Base-by-base conservation (phyloP, 2,888 invertebrate genomes). In the Melangyna quadrimaculata region DNA sequence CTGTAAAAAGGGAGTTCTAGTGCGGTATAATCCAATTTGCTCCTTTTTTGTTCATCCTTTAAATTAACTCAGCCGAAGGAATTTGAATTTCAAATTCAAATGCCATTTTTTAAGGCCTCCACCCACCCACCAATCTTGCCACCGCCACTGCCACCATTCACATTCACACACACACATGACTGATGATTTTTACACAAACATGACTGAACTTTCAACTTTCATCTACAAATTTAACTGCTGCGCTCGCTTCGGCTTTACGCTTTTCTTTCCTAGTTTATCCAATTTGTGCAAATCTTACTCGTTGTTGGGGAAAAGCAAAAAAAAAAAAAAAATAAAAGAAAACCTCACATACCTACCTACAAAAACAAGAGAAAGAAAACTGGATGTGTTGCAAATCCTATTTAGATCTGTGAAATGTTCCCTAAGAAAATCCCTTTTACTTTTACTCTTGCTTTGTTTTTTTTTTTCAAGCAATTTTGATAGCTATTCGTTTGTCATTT, bases 321-420 rank as follows among this genome's bases (percentile, higher is more conserved):
- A n/a, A n/a, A n/a, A n/a, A n/a, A n/a, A n/a, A n/a, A n/a, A n/a
- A n/a, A n/a, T n/a, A n/a, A n/a, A 71, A 37, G 9, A 22, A 19
- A 40, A 45, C 35, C 7, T 5, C 12, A 48, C 17, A 55, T 17
- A 61, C n/a, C n/a, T n/a, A n/a, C n/a, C n/a, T n/a, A n/a, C n/a
- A n/a, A n/a, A n/a, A n/a, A n/a, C n/a, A n/a, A n/a, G 24, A n/a
- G 14, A 65, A 77, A 59, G 29, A 57, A 70, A 78, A 81, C 45
- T 51, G 81, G 77, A 81, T 86, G 69, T 81, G 77, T 81, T 77
- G 63, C 81, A 78, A 86, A 86, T 86, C 86, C 86, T 80, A 86
- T 86, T 81, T 81, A 81, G 81, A 81, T 81, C 73, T 70, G 86
- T 63, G 72, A 86, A 78, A 77, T 77, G 73, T 65, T 80, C 69